These are phyloP conservation scores for Epinephelus lanceolatus DNA, from an alignment of 2,113 vertebrate genomes.

Conservation along the genomic window DNA sequence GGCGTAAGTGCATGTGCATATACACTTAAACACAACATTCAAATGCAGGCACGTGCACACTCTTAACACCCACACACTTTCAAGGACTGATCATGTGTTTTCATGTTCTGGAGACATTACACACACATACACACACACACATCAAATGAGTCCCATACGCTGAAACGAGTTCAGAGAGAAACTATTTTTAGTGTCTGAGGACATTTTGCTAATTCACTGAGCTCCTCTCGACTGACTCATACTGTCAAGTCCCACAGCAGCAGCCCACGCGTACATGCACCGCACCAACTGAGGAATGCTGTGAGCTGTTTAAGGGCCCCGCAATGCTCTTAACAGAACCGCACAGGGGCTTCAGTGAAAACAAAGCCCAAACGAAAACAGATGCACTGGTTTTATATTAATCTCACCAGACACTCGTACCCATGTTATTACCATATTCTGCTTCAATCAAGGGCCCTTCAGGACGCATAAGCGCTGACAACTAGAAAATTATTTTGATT, in stretches of 20 bases:
- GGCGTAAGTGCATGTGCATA: not conserved
- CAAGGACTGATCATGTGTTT: constrained; percentile 66
- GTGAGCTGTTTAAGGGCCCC: constrained; percentile 42
- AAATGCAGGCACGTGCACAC: constrained; percentile 11
- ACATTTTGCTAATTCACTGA: constrained; percentile 43
- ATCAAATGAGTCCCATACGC: constrained; percentile 74
- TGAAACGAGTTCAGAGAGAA: constrained; percentile 50
- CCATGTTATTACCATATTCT: constrained; percentile 44
- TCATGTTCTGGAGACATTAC: constrained; percentile 52
- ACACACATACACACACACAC: constrained; percentile 45
- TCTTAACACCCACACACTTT: constrained; percentile 44
- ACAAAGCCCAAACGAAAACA: constrained; percentile 75
- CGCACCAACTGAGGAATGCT: constrained; percentile 51
- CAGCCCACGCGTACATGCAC: constrained; percentile 13
- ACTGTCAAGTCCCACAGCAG: constrained; percentile 23
- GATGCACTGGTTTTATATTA: constrained; percentile 66
- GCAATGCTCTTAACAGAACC: constrained; percentile 59
- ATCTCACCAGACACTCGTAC: constrained; percentile 44
- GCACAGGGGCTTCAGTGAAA: constrained; percentile 60
- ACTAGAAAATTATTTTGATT: constrained; percentile 16
- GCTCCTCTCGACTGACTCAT: constrained; percentile 36
- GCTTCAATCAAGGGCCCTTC: constrained; percentile 36
- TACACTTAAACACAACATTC: not conserved
- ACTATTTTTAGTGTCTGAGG: constrained; percentile 73
- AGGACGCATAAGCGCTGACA: constrained; percentile 42